Conservation (phyloP, 2,888 invertebrate genomes). For the Dryococelus australis region DNA sequence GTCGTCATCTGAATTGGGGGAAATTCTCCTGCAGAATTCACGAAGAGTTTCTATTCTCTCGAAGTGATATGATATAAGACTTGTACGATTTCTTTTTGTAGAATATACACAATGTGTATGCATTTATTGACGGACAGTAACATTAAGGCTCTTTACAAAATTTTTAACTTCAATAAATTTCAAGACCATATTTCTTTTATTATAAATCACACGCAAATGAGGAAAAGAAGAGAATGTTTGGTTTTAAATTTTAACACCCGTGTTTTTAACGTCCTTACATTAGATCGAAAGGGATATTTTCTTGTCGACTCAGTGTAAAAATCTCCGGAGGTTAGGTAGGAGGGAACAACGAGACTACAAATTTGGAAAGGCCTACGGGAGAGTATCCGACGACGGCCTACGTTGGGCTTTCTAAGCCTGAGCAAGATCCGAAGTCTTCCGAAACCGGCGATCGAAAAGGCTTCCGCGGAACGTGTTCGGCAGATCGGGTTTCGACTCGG, state of each 20-base stretch:
- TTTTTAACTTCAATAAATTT: not conserved
- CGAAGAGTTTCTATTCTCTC: not conserved
- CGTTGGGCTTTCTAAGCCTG: not conserved
- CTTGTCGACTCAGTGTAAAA: not conserved
- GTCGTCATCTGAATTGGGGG: not conserved
- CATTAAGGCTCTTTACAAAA: not conserved
- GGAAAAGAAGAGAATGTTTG: not conserved
- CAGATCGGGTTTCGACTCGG: not conserved
- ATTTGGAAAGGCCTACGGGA: not conserved
- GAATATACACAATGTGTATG: constrained; percentile 45
- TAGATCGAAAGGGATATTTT: not conserved
- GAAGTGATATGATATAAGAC: constrained; percentile 33
- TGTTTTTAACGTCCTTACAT: not conserved
- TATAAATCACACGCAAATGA: not conserved
- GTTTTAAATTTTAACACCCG: not conserved
- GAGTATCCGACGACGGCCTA: not conserved
- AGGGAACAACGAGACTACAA: no score
- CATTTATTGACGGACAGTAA: constrained; percentile 27
- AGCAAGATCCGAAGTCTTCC: constrained; percentile 3
- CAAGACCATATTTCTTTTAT: not conserved
- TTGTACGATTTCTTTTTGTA: constrained; percentile 44
- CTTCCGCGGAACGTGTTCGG: not conserved
- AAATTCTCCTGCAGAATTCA: constrained; percentile 12
- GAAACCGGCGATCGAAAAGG: not conserved
- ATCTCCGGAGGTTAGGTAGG: not conserved